These are phyloP conservation scores for Zosterops lateralis DNA, from an alignment of 2,113 vertebrate genomes.

Conservation along the genomic window DNA sequence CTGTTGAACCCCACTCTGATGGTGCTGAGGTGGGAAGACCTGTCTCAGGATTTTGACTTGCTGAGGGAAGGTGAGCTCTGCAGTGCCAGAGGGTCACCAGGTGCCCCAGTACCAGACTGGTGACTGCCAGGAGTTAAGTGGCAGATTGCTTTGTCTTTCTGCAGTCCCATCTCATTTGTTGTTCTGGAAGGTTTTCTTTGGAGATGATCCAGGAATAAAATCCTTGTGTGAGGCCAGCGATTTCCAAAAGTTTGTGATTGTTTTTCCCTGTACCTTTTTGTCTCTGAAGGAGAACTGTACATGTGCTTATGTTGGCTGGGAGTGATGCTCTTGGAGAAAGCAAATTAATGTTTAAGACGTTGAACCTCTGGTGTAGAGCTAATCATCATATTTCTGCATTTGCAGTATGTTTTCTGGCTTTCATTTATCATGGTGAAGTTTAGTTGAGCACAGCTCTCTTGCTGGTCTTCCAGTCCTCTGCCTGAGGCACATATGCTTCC, in stretches of 20 bases:
- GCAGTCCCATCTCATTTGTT: not conserved
- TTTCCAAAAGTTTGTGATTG: not conserved
- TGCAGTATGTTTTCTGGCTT: not conserved
- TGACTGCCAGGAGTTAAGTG: not conserved
- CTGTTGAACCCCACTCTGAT: rapidly evolving
- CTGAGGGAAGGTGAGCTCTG: not conserved
- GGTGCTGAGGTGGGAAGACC: not conserved
- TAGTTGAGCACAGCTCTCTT: conserved; percentile 36
- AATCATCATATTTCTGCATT: conserved; percentile 41
- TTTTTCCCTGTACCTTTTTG: not conserved
- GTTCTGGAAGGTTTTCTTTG: conserved; percentile 6
- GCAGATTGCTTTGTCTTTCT: not conserved
- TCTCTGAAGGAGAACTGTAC: not conserved
- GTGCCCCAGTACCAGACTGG: rapidly evolving
- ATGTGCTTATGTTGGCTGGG: conserved; percentile 10
- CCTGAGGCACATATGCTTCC: conserved; percentile 57
- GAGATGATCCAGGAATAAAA: conserved; percentile 12
- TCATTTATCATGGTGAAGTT: conserved; percentile 61
- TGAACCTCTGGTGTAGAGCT: conserved; percentile 44
- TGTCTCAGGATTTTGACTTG: not conserved
- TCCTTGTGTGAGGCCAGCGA: not conserved
- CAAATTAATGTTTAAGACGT: not conserved
- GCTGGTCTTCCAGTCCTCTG: conserved; percentile 56
- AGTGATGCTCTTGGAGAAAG: conserved; percentile 18
- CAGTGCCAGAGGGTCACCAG: not conserved